Evolutionary conservation across 2,888 invertebrate species (phyloP), one percentile per base, ranked within the genome.

Genomic region (Drosophila pseudotakahashii): DNA sequence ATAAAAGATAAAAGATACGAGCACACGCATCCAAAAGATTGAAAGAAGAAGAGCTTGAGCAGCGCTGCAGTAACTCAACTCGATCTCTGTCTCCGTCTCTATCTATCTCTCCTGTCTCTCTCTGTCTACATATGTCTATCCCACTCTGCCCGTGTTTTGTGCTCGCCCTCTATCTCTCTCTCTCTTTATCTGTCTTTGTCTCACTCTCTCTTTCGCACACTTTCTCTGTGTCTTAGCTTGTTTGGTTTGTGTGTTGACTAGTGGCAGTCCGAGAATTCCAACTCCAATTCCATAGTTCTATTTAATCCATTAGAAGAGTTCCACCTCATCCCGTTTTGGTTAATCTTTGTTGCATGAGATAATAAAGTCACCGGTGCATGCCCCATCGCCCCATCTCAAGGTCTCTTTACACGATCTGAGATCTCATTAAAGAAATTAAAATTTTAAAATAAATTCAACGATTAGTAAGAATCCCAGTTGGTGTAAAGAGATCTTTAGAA

Each of bases 11-110:
- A 30, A 30, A 66, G 53, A 70, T 52, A 44, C 37, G 16, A 32
- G 53, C 36, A 47, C 19, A 64, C 39, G 37, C 54, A 68, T 53
- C 37, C 45, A 23, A 39, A 39, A 66, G 45, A 66, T 51, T 44
- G 74, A 39, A 66, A 66, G 64, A 66, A 68, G 64, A 54, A 50
- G 66, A 71, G 74, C 67, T 70, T 73, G 74, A 70, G 69, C 53
- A 50, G 48, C 52, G 53, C 71, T 67, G 39, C 58, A 64, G 54
- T 64, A 58, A 83, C 72, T 48, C 67, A 64, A 70, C 57, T 55
- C 52, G 62, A 57, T 63, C 42, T 70, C 45, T 45, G 48, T 70
- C 66, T 64, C 10, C 63, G 16, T 67, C 54, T 77, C 45, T 45
- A 52, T 39, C 74, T 62, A 48, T 32, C 71, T 26, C 57, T 58